Percentiles rank a stretch among this genome's conserved stretches.
Evolutionary conservation across 2,113 vertebrate genomes (phyloP).

Genomic region (Pelobates fuscus): DNA sequence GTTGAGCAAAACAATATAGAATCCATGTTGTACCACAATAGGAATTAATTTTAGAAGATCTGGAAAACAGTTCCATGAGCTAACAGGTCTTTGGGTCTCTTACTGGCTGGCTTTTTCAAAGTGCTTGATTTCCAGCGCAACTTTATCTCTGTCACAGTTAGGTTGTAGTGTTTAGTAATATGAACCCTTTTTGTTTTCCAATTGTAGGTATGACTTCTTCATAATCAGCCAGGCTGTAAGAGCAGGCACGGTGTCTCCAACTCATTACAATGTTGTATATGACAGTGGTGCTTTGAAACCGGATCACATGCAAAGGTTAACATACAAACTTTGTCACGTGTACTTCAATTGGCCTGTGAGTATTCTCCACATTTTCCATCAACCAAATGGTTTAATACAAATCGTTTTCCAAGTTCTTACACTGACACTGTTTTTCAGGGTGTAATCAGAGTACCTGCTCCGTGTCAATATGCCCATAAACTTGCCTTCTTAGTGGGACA

Average conservation of each 20-base stretch:
- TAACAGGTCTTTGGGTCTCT: too few relatives aligned
- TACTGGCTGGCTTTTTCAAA: too few relatives aligned
- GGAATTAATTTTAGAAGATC: too few relatives aligned
- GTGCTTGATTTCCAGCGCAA: too few relatives aligned
- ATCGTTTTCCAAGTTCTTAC: neutral
- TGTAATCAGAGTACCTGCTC: constrained; percentile 88
- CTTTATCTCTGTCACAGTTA: too few relatives aligned
- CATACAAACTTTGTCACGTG: constrained; percentile 94
- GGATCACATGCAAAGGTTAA: constrained; percentile 89
- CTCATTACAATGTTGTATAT: constrained; percentile 92
- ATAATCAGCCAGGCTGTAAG: constrained; percentile 88
- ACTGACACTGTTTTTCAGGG: constrained; percentile 67
- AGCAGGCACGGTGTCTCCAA: constrained; percentile 81
- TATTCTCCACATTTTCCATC: constrained; percentile 1
- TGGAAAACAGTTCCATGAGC: too few relatives aligned
- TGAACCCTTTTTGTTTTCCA: neutral
- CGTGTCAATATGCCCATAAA: constrained; percentile 95
- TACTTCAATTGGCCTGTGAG: constrained; percentile 96
- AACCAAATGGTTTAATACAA: neutral
- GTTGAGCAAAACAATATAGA: too few relatives aligned
- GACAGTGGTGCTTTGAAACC: constrained; percentile 89
- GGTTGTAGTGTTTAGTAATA: too few relatives aligned
- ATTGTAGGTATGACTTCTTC: constrained; percentile 89
- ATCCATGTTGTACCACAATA: too few relatives aligned
- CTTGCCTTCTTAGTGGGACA: constrained; percentile 92